phyloP scores from a whole-genome alignment of 2,113 vertebrate genomes.

The Centropristis striata region DNA sequence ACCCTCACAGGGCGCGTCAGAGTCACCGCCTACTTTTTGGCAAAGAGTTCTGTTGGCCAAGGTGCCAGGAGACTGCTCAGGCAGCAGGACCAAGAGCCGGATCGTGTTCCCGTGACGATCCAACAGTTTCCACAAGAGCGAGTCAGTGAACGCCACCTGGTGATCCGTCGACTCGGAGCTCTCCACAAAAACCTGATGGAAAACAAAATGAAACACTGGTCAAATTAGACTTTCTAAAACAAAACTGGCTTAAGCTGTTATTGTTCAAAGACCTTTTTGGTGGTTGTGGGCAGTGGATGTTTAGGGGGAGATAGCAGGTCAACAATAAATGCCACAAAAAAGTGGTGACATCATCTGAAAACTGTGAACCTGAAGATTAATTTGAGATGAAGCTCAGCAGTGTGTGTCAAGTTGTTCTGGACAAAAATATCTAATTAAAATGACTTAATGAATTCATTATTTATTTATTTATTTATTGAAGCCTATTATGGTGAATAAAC shows the following conservation, averaged over 20 bases:
- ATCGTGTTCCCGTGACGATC: slow-evolving; percentile 99
- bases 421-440: no score
- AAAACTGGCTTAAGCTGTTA: neutral
- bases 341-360: no score
- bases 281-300: no score
- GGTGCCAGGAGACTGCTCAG: slow-evolving; percentile 93
- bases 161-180: slow-evolving; percentile 93
- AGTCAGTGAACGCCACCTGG: slow-evolving; percentile 92
- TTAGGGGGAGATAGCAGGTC: no score
- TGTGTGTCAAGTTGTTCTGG: no score
- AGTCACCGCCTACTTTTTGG: slow-evolving; percentile 88
- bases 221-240: neutral
- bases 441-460: no score
- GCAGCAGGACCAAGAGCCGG: slow-evolving; percentile 92
- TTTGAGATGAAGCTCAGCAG: no score
- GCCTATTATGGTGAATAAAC: no score
- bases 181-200: slow-evolving; percentile 94
- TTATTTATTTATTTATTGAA: no score
- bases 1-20: slow-evolving; percentile 88
- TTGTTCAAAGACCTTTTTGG: no score
- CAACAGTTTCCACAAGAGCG: slow-evolving; percentile 95
- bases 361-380: no score
- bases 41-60: slow-evolving; percentile 88
- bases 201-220: neutral
- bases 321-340: no score